Evolutionary conservation across 2,888 invertebrate species (phyloP).

Genomic region (Fissipunctia ypsillon): DNA sequence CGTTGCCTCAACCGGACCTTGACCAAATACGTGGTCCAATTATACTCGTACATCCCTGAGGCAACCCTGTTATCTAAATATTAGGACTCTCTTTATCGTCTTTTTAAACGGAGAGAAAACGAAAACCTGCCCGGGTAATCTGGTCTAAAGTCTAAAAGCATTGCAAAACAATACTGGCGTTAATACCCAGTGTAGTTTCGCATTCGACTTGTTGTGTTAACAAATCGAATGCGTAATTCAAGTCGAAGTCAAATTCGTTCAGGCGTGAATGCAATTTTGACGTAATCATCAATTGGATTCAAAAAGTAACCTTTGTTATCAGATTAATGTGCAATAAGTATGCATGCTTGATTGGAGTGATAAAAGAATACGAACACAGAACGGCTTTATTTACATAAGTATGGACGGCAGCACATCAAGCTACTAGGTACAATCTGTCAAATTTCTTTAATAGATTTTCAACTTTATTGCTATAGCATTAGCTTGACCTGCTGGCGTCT

Average conservation of each 20-base stretch:
- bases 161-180: background rate
- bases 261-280: conserved; percentile 7
- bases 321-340: conserved; percentile 27
- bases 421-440: too few relatives aligned
- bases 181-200: too few relatives aligned
- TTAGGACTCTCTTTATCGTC: background rate
- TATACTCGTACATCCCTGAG: conserved; percentile 23
- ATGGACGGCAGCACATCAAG: too few relatives aligned
- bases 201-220: background rate
- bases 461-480: too few relatives aligned
- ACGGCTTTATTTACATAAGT: conserved; percentile 23
- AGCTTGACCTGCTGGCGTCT: too few relatives aligned
- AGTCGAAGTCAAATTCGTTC: background rate
- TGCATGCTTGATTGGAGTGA: conserved; percentile 28
- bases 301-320: conserved; percentile 24
- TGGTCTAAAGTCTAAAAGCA: background rate
- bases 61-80: background rate
- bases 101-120: background rate
- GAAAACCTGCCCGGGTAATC: background rate
- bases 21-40: conserved; percentile 12
- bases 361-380: conserved; percentile 33
- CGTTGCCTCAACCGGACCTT: background rate
- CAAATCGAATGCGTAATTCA: conserved; percentile 10
- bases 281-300: background rate
- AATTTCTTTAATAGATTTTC: too few relatives aligned